Percentiles rank a stretch among this genome's conserved stretches.
Conservation (phyloP, 2,113 vertebrate genomes). For the Ovis canadensis region DNA sequence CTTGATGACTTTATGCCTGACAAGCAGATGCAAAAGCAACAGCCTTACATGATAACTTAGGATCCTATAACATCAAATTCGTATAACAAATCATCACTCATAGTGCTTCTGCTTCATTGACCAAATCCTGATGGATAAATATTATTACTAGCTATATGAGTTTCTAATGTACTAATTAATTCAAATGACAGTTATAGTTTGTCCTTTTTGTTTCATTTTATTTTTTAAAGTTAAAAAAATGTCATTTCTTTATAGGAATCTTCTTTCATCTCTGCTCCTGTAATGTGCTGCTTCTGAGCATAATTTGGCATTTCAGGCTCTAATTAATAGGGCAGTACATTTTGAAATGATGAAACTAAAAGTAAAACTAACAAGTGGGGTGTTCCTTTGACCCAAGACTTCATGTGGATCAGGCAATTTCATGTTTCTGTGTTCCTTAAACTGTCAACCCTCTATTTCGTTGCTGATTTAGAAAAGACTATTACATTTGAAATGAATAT, state of each 20-base stretch:
- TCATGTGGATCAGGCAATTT: neutral
- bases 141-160: neutral
- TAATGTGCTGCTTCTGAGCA: neutral
- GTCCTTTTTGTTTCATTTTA: neutral
- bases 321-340: slow-evolving; percentile 27
- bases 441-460: neutral
- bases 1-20: neutral
- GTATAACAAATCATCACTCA: neutral
- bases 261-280: neutral
- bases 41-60: neutral
- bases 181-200: neutral
- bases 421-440: neutral
- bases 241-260: neutral
- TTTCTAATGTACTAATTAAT: neutral
- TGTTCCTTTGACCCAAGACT: slow-evolving; percentile 5
- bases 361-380: neutral
- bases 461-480: neutral
- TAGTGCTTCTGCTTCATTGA: neutral
- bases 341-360: slow-evolving; percentile 11
- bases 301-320: neutral
- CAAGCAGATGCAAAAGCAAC: neutral
- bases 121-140: neutral
- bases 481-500: neutral
- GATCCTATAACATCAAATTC: neutral
- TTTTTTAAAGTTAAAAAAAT: neutral